Percentiles rank a stretch among this genome's conserved stretches.
Evolutionary conservation across 2,797 vertebrate genomes (phyloP).

Genomic region (Falco biarmicus): DNA sequence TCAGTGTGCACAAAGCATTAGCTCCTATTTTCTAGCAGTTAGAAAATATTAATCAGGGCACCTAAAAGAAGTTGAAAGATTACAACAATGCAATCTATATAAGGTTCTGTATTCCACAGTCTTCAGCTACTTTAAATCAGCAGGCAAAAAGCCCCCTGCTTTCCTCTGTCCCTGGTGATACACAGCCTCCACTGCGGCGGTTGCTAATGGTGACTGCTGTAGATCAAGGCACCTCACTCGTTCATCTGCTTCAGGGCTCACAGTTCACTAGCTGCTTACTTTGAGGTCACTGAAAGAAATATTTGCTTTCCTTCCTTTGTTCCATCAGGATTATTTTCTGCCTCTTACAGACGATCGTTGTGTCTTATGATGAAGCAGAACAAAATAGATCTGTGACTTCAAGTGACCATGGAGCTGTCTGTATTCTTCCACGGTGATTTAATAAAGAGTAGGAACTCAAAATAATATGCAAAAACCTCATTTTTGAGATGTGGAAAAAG

Average conservation of each 20-base stretch:
- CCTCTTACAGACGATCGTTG: not conserved
- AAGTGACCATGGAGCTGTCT: not conserved
- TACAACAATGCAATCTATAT: not conserved
- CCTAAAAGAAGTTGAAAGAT: not conserved
- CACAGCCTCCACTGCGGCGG: fast-evolving
- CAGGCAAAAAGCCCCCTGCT: not conserved
- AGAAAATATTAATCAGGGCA: not conserved
- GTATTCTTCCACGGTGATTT: not conserved
- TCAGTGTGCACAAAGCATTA: not conserved
- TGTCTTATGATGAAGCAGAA: not conserved
- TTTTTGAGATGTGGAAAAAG: not conserved
- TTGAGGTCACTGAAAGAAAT: not conserved
- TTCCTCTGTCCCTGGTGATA: not conserved
- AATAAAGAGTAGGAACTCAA: not conserved
- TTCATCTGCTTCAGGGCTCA: not conserved
- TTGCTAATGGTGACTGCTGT: constrained; percentile 27
- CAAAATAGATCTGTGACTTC: not conserved
- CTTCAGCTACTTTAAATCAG: not conserved
- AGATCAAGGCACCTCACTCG: not conserved
- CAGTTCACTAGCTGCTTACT: not conserved
- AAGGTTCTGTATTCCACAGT: not conserved
- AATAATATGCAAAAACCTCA: not conserved
- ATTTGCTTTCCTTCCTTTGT: constrained; percentile 1
- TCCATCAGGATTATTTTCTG: not conserved
- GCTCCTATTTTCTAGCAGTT: not conserved